Evolutionary conservation across 2,113 vertebrate species (phyloP).

Genomic region (Cinclus mexicanus): DNA sequence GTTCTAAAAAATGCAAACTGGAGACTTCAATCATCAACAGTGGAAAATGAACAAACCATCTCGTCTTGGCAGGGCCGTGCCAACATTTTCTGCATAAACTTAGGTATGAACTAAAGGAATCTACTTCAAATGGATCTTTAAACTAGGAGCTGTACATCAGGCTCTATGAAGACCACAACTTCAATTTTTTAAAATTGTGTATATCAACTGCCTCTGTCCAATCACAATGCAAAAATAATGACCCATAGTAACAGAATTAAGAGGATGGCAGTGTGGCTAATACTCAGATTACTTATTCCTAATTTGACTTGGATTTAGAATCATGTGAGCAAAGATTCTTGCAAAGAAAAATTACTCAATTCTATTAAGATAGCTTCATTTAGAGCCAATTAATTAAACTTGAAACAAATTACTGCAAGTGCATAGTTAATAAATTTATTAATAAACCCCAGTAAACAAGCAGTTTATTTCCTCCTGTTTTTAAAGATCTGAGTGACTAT

Average conservation of each 20-base stretch:
- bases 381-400: not conserved
- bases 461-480: not conserved
- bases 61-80: not conserved
- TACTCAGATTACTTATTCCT: not conserved
- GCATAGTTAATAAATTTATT: not conserved
- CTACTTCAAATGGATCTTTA: not conserved
- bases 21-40: not conserved
- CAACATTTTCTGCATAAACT: not conserved
- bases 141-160: not conserved
- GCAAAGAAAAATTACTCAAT: not conserved
- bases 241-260: not conserved
- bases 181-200: no score
- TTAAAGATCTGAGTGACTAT: not conserved
- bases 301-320: not conserved
- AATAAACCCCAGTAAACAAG: not conserved
- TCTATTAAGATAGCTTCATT: not conserved
- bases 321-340: not conserved
- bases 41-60: not conserved
- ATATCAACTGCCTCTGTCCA: not conserved
- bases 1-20: not conserved
- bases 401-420: not conserved
- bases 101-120: not conserved
- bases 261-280: accelerated
- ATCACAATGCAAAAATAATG: not conserved
- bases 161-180: not conserved